Conservation (phyloP, 2,113 vertebrate genomes). For the Formicarius rufipectus region DNA sequence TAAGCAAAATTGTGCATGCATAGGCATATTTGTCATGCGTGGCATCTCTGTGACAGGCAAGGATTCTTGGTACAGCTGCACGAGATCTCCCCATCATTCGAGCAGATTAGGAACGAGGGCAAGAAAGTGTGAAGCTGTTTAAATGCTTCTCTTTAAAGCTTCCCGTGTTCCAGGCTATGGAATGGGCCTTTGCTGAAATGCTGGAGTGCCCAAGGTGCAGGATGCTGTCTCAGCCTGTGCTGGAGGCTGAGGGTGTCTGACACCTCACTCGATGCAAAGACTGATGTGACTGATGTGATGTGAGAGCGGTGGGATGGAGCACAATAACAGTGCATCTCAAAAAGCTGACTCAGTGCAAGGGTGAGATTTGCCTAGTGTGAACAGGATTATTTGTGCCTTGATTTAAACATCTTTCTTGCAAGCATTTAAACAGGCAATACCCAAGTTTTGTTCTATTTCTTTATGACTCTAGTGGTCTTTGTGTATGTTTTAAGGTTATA, state of each 20-base stretch:
- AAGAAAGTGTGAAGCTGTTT: neutral
- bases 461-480: neutral
- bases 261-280: neutral
- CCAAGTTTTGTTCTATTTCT: neutral
- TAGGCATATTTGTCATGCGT: neutral
- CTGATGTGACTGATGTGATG: neutral
- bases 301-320: neutral
- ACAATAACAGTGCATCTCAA: neutral
- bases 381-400: neutral
- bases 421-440: neutral
- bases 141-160: neutral
- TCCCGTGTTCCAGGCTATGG: neutral
- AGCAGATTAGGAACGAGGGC: neutral
- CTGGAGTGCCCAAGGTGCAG: neutral
- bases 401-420: neutral
- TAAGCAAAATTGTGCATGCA: neutral
- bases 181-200: neutral
- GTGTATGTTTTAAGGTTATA: neutral
- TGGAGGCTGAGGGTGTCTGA: neutral
- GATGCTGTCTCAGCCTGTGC: neutral
- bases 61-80: neutral
- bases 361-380: neutral
- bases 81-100: neutral
- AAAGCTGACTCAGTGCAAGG: neutral
- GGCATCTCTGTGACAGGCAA: neutral